Evolutionary conservation across 2,797 vertebrate genomes (phyloP).

Genomic region (Notamacropus eugenii): DNA sequence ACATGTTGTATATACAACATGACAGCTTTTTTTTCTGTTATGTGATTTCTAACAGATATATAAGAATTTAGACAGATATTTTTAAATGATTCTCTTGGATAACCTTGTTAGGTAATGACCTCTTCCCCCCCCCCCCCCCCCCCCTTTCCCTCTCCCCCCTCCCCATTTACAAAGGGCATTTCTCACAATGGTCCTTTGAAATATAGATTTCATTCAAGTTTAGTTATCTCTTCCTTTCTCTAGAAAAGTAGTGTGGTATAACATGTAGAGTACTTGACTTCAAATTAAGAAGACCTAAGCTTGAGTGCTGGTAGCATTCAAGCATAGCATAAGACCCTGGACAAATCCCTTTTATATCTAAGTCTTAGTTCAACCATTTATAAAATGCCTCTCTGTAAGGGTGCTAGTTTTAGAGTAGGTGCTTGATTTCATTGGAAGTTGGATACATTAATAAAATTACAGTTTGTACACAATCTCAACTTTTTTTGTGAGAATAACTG

Average conservation of each 20-base stretch:
- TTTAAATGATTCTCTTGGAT: not conserved
- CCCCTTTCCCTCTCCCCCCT: too few species aligned
- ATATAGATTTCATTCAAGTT: not conserved
- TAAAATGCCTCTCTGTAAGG: not conserved
- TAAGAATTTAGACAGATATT: not conserved
- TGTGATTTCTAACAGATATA: not conserved
- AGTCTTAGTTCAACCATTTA: not conserved
- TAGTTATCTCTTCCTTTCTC: not conserved
- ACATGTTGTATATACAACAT: not conserved
- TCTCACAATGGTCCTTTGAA: not conserved
- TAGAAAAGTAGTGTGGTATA: not conserved
- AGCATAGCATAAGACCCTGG: not conserved
- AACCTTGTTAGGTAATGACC: not conserved
- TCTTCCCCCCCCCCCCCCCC: too few species aligned
- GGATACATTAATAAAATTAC: not conserved
- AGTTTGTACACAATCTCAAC: not conserved
- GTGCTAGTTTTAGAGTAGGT: not conserved
- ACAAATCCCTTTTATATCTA: not conserved
- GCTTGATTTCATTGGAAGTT: not conserved
- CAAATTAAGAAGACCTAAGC: too few species aligned
- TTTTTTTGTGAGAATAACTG: not conserved
- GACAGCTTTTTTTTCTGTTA: not conserved
- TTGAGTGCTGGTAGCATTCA: not conserved
- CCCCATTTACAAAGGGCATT: not conserved
- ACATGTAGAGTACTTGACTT: not conserved